Conservation (phyloP, 1,140 invertebrate species). For the Drosophila ironensis region DNA sequence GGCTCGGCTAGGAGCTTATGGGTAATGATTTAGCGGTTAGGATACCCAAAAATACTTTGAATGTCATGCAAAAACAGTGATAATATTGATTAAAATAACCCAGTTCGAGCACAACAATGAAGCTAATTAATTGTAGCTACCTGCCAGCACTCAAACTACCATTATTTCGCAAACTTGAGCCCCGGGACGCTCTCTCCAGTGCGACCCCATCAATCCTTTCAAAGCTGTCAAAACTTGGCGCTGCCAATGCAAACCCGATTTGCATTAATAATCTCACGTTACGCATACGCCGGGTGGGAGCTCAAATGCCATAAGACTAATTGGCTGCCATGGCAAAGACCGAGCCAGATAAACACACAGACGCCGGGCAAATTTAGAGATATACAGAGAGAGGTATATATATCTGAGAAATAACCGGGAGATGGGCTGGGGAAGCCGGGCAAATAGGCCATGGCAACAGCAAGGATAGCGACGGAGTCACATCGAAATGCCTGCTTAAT, state of each 20-base stretch:
- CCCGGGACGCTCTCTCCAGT: too few relatives aligned
- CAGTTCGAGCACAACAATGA: not conserved
- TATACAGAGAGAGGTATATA: not conserved
- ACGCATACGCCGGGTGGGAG: conserved; percentile 52
- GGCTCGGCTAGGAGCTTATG: too few relatives aligned
- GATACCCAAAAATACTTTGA: too few relatives aligned
- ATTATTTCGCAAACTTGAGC: too few relatives aligned
- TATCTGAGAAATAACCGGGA: conserved; percentile 13
- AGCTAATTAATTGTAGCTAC: not conserved
- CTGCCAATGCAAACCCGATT: conserved; percentile 56
- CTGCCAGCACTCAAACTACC: too few relatives aligned
- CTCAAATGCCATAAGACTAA: conserved; percentile 63
- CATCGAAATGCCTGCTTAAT: conserved; percentile 79
- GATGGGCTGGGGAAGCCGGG: not conserved
- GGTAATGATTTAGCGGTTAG: too few relatives aligned
- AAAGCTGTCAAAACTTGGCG: conserved; percentile 28
- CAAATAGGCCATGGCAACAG: conserved; percentile 31
- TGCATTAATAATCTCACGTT: conserved; percentile 61
- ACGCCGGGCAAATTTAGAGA: not conserved
- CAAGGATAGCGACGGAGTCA: conserved; percentile 49
- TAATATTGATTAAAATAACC: too few relatives aligned
- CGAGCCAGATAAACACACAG: conserved; percentile 7
- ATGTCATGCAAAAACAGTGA: too few relatives aligned
- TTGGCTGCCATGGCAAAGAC: conserved; percentile 44
- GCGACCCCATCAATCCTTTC: conserved; percentile 8